Evolutionary conservation across 2,797 vertebrate genomes (phyloP), one percentile per base, ranked within the genome.

Genomic region (Myiotriccus ornatus): DNA sequence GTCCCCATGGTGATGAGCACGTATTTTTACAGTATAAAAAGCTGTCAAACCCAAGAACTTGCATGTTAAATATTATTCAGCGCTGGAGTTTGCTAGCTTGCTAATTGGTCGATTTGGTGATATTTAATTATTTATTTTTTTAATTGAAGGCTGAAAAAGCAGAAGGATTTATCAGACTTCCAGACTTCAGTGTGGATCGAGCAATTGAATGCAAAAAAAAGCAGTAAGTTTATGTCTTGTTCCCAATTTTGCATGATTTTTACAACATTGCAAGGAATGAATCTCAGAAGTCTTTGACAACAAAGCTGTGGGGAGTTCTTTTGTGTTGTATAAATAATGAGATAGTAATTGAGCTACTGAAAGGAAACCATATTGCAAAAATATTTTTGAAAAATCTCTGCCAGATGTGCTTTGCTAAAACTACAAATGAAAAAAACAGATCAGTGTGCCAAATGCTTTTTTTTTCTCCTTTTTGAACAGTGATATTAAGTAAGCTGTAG

Each of bases 141-240:
- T 90, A 63, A 32, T 97, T 97, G 75, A 95, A 99, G 99, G 99
- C 99, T 77, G 99, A 99, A 92, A 99, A 99, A 95, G 99, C 99
- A 24, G 99, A 99, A 87, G 99, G 99, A 68, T 99, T 98, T 97
- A 99, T 99, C 92, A 98, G 99, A 93, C 98, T 99, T 95, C 96
- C 99, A 35, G 99, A 99, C 97, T 99, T 99, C 97, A 97, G 98
- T 83, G 98, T 99, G 77, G 99, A 99, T 96, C 98, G 98, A 97
- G 99, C 99, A 64, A 98, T 90, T 12, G 99, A 99, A 97, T 99
- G 99, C 98, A 99, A 99, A 97, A 99, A 99, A 97, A 99, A 99
- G 97, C 97, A 99, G 99, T 99, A 98, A 99, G 99, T 98, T 84
- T 77, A 8, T 69, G 35, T 63, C 47, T 79, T n/a, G 12, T 27